Evolutionary conservation across 2,888 invertebrate species (phyloP).

Genomic region (Parelbella ahira): DNA sequence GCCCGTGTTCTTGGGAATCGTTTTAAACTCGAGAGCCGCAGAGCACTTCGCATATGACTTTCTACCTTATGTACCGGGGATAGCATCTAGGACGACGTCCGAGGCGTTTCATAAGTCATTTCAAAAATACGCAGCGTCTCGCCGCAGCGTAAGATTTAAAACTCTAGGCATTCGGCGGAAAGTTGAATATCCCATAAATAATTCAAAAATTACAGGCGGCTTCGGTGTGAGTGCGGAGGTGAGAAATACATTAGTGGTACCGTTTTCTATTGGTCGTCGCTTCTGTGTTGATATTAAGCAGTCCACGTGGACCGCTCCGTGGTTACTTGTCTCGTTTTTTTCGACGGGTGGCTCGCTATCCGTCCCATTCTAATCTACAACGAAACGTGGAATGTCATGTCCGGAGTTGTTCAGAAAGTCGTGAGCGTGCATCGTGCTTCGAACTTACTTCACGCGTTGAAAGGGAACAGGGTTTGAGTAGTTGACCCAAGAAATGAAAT

Average conservation of each 20-base stretch:
- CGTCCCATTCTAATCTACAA: conserved; percentile 79
- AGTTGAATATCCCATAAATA: conserved; percentile 62
- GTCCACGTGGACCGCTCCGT: conserved; percentile 78
- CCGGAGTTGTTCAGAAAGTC: conserved; percentile 81
- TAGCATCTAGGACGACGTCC: conserved; percentile 54
- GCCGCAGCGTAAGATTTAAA: conserved; percentile 51
- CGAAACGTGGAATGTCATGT: conserved; percentile 81
- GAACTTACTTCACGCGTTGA: conserved; percentile 49
- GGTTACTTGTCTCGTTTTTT: conserved; percentile 78
- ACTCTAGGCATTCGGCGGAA: conserved; percentile 48
- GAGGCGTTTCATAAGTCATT: conserved; percentile 59
- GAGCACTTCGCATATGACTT: conserved; percentile 52
- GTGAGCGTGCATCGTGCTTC: conserved; percentile 81
- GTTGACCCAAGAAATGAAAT: conserved; percentile 34
- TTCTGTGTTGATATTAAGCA: conserved; percentile 79
- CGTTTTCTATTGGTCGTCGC: conserved; percentile 80
- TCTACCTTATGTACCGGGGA: conserved; percentile 45
- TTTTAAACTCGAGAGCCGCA: conserved; percentile 79
- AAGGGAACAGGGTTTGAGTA: conserved; percentile 51
- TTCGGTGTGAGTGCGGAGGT: conserved; percentile 80
- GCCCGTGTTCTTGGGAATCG: conserved; percentile 79
- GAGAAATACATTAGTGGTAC: conserved; percentile 82
- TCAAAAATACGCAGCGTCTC: conserved; percentile 53
- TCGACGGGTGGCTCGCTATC: conserved; percentile 67
- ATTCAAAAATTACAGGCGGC: conserved; percentile 60